These are phyloP conservation scores for Xestoiulus laeticollis DNA, from an alignment of 2,888 invertebrate species.

Conservation along the genomic window DNA sequence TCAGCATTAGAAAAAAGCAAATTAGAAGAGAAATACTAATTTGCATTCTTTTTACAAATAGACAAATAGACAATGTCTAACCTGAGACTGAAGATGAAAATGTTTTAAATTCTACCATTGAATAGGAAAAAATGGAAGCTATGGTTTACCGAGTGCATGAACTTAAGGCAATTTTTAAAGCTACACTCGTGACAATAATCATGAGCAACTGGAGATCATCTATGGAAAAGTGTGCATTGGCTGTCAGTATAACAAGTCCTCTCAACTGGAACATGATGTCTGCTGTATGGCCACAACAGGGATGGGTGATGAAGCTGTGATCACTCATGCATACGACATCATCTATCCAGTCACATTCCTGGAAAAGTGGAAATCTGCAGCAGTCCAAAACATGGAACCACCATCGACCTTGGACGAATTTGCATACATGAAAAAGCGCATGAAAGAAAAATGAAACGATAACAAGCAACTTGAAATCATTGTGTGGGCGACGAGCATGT, in stretches of 20 bases:
- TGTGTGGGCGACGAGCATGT: no score
- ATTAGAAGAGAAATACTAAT: no score
- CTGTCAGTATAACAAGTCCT: not conserved
- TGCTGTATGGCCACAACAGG: not conserved
- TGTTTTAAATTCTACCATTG: not conserved
- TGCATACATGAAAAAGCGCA: not conserved
- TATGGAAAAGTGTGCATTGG: not conserved
- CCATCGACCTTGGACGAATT: not conserved
- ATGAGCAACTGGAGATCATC: not conserved
- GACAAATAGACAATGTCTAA: no score
- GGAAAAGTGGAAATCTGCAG: not conserved
- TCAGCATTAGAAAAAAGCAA: no score
- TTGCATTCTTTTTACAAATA: no score
- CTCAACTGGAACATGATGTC: not conserved
- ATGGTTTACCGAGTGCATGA: not conserved
- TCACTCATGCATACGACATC: not conserved
- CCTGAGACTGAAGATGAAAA: not conserved
- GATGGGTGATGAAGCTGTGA: not conserved
- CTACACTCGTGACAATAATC: not conserved
- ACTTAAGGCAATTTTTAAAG: not conserved
- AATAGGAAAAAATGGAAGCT: not conserved
- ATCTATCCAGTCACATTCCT: not conserved
- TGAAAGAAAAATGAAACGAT: not conserved
- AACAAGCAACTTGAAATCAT: no score
- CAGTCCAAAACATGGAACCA: not conserved